phyloP scores from a whole-genome alignment of 2,113 vertebrate genomes.

The Myodes glareolus region DNA sequence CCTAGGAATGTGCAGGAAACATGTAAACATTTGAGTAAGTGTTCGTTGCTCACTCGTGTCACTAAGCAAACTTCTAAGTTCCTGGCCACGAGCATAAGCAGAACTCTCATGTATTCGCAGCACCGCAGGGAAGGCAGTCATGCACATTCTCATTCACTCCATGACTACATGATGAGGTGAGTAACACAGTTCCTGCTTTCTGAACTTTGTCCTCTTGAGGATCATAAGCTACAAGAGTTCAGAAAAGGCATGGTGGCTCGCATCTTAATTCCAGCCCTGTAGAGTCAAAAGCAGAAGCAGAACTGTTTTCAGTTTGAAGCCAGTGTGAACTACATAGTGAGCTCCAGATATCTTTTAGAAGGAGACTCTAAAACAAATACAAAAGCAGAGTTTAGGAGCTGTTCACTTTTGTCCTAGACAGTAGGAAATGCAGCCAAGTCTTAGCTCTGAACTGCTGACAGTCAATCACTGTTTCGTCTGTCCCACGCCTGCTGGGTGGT shows the following conservation, averaged over 20 bases:
- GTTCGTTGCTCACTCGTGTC: not conserved
- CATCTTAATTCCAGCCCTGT: not conserved
- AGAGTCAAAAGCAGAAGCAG: not conserved
- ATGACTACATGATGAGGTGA: not conserved
- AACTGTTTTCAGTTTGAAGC: not conserved
- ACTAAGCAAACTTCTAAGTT: slow-evolving; percentile 9
- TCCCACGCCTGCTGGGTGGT: not conserved
- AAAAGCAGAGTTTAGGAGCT: not conserved
- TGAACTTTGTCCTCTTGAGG: not conserved
- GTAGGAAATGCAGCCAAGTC: not conserved
- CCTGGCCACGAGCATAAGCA: not conserved
- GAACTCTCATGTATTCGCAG: not conserved
- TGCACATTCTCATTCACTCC: not conserved
- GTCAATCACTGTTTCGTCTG: not conserved
- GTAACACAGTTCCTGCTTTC: not conserved
- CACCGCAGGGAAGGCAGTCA: not conserved
- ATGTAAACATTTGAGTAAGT: not conserved
- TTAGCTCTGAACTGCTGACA: not conserved
- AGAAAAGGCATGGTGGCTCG: not conserved
- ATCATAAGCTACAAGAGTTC: not conserved
- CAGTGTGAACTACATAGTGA: not conserved
- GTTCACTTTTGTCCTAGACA: not conserved
- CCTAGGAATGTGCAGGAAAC: not conserved
- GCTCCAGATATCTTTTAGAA: not conserved
- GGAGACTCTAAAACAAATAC: not conserved